Percentiles rank a stretch among this genome's conserved stretches.
Evolutionary conservation across 2,888 invertebrate species (phyloP).

Genomic region (Hetaerina titia): DNA sequence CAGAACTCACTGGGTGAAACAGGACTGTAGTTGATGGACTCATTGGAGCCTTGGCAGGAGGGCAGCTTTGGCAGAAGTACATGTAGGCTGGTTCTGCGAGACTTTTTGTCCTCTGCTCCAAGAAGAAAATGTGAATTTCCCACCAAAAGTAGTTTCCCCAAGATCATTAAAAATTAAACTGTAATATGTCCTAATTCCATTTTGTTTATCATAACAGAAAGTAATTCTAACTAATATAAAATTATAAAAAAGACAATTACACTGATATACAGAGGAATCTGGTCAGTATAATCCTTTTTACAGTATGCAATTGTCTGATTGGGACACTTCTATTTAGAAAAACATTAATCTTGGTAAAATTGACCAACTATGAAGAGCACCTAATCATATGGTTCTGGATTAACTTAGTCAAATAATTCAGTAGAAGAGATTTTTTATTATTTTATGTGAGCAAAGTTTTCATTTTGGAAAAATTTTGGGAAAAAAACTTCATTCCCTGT

Average conservation of each 20-base stretch:
- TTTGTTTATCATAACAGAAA: neutral
- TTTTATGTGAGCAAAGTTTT: too few species aligned
- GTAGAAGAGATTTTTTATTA: too few species aligned
- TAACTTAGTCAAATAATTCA: too few species aligned
- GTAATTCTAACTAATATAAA: conserved; percentile 5
- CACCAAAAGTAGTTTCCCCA: neutral
- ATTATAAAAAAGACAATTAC: neutral
- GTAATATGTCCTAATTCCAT: neutral
- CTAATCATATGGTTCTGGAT: too few species aligned
- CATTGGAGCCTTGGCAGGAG: conserved; percentile 76
- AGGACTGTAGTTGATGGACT: conserved; percentile 81
- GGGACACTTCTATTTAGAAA: too few species aligned
- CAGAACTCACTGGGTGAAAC: conserved; percentile 79
- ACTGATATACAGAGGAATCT: neutral
- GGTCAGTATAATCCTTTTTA: neutral
- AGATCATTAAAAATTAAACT: neutral
- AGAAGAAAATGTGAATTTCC: conserved; percentile 60
- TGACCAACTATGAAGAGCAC: too few species aligned
- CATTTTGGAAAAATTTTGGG: too few species aligned
- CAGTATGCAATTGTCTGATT: too few species aligned
- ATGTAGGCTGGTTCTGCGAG: conserved; percentile 78
- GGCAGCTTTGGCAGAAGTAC: conserved; percentile 80
- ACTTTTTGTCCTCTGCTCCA: conserved; percentile 74
- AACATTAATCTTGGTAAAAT: too few species aligned
- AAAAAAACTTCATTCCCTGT: too few species aligned